Base-by-base conservation (phyloP, 2,888 invertebrate species). In the Tridacna crocea region DNA sequence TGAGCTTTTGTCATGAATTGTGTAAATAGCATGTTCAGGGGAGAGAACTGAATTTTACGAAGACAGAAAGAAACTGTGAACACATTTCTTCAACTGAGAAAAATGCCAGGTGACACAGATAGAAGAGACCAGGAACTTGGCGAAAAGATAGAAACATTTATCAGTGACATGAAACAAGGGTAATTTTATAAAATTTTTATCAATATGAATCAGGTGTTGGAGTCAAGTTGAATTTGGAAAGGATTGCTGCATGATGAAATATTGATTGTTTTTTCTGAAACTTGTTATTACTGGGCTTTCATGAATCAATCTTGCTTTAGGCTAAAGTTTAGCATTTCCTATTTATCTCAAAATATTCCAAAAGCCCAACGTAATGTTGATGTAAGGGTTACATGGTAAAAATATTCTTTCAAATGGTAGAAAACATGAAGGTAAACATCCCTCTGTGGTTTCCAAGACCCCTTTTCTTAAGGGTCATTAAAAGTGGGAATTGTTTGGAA, bases 121-220 rank as follows among this genome's bases (percentile, higher is more conserved):
- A 90, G 88, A 74, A 88, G 85, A 61, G 90, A 86, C 68, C 91
- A 90, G 61, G 90, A 91, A 46, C 80, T 91, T 17, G 82, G 88
- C 68, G 91, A 91, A 79, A 87, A 88, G 72, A 89, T 90, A 19
- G 91, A 90, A 24, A 72, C 87, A 8, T 91, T 91, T 77, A 90
- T 89, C 12, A 85, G 72, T 72, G 91, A 92, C 66, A 77, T 91
- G 11, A 92, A 90, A 77, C 89, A 91, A 79, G 90, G 90, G 92
- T 91, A 85, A 84, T 60, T 55, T 55, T 11, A 55, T 55, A 19
- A 55, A 15, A 55, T 55, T 55, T 11, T 55, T 55, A 55, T 55
- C 55, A 19, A 19, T 19, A 55, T 15, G 55, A 19, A 15, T 1
- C 55, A 55, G 55, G 11, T 55, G 15, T 55, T 19, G 1, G 1